These are phyloP conservation scores for Salarias fasciatus DNA, from an alignment of 2,797 vertebrate genomes.

Conservation along the genomic window DNA sequence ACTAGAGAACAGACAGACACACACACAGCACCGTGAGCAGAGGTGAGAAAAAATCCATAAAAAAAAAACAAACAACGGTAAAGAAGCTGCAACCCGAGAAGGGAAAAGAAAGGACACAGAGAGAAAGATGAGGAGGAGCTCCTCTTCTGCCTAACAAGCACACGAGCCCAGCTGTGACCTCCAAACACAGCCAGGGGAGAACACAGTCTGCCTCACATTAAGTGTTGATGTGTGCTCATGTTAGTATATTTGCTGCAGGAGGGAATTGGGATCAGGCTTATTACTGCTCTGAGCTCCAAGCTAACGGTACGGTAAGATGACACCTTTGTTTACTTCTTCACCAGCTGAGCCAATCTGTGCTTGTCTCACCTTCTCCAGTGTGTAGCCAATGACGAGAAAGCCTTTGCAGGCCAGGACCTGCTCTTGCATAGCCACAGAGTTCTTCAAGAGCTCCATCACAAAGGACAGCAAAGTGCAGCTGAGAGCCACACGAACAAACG, in stretches of 20 bases:
- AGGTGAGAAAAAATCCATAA: background rate
- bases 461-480: conserved; percentile 96
- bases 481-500: conserved; percentile 22
- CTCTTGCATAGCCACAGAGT: conserved; percentile 98
- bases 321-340: conserved; percentile 33
- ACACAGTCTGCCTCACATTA: conserved; percentile 33
- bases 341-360: conserved; percentile 31
- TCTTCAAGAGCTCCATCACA: conserved; percentile 97
- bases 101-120: conserved; percentile 33
- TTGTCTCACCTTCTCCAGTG: conserved; percentile 93
- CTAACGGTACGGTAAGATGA: conserved; percentile 7
- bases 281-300: conserved; percentile 23
- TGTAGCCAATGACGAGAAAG: conserved; percentile 97
- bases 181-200: conserved; percentile 50
- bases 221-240: conserved; percentile 19
- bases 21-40: conserved; percentile 6
- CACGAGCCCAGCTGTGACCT: conserved; percentile 62
- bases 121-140: conserved; percentile 43
- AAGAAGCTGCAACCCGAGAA: conserved; percentile 9
- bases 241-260: conserved; percentile 17
- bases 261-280: conserved; percentile 23
- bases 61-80: conserved; percentile 20
- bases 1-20: conserved; percentile 78
- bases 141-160: conserved; percentile 62
- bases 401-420: conserved; percentile 98